These are phyloP conservation scores for Rhea americana DNA, from an alignment of 2,113 vertebrate genomes.

Conservation along the genomic window DNA sequence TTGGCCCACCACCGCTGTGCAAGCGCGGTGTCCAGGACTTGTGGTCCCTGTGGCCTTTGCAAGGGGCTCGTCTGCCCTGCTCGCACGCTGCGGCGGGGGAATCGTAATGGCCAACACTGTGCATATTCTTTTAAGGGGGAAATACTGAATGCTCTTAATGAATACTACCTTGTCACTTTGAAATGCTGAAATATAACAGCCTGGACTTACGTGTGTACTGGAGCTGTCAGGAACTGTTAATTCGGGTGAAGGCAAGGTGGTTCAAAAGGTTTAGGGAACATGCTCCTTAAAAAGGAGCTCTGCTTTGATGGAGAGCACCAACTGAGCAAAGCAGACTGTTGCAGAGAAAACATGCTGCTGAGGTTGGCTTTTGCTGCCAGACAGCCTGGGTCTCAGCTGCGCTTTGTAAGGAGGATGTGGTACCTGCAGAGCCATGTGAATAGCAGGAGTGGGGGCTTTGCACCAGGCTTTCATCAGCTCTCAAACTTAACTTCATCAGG, in stretches of 20 bases:
- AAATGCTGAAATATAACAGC: slow-evolving; percentile 9
- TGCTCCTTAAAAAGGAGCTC: neutral
- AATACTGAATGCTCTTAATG: neutral
- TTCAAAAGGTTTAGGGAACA: neutral
- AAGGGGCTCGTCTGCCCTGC: fast-evolving
- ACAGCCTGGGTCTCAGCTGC: fast-evolving
- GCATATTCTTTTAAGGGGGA: fast-evolving
- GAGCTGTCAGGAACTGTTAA: slow-evolving; percentile 29
- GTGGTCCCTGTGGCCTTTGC: neutral
- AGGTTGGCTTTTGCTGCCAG: neutral
- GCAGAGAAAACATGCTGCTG: fast-evolving
- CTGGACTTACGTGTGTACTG: neutral
- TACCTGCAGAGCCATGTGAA: neutral
- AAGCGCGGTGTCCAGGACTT: fast-evolving
- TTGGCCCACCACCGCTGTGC: neutral
- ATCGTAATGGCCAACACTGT: fast-evolving
- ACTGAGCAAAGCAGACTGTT: fast-evolving
- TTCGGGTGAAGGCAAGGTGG: neutral
- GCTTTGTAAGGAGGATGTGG: neutral
- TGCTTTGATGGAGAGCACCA: neutral
- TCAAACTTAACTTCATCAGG: fast-evolving
- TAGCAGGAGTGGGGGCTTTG: fast-evolving
- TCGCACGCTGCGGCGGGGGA: fast-evolving
- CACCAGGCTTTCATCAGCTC: fast-evolving
- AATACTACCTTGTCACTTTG: neutral